A percentile compares a stretch with the other conserved stretches of the same genome.
These are phyloP conservation scores for Pseudochromis fuscus DNA, from an alignment of 2,797 vertebrate genomes.

Conservation along the genomic window DNA sequence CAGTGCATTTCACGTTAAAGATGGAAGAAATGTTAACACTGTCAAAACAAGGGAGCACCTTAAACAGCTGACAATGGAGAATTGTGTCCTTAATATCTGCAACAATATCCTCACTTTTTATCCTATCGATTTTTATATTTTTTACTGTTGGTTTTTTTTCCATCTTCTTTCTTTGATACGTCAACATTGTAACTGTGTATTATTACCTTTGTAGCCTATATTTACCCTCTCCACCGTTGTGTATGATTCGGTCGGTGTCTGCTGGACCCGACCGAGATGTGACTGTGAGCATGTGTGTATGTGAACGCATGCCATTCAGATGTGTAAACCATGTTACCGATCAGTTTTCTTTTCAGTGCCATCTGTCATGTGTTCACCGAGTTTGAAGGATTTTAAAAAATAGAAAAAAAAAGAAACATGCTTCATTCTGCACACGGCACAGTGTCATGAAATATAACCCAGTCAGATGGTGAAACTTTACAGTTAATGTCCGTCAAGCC, in stretches of 20 bases:
- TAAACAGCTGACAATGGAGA: constrained; percentile 71
- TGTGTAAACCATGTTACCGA: constrained; percentile 63
- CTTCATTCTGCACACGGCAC: constrained; percentile 49
- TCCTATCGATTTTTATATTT: constrained; percentile 85
- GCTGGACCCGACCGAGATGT: constrained; percentile 60
- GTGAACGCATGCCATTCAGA: constrained; percentile 75
- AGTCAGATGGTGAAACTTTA: constrained; percentile 73
- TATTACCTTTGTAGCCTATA: constrained; percentile 81
- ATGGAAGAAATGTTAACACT: constrained; percentile 64
- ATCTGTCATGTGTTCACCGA: constrained; percentile 61
- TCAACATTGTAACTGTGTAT: constrained; percentile 82
- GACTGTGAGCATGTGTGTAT: constrained; percentile 71
- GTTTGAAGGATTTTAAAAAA: constrained; percentile 50
- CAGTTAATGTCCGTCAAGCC: constrained; percentile 73
- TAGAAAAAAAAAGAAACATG: constrained; percentile 35
- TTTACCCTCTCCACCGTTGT: constrained; percentile 76
- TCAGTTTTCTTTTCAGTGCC: constrained; percentile 78
- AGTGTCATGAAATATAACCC: constrained; percentile 72
- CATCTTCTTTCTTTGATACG: constrained; percentile 79
- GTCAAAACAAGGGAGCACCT: constrained; percentile 77
- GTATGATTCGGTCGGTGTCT: constrained; percentile 66
- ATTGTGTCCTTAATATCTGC: constrained; percentile 78
- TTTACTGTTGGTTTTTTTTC: constrained; percentile 78
- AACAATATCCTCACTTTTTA: constrained; percentile 84
- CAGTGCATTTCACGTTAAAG: constrained; percentile 62